Evolutionary conservation across 2,888 invertebrate genomes (phyloP).

Genomic region (Eristalinus aeneus): DNA sequence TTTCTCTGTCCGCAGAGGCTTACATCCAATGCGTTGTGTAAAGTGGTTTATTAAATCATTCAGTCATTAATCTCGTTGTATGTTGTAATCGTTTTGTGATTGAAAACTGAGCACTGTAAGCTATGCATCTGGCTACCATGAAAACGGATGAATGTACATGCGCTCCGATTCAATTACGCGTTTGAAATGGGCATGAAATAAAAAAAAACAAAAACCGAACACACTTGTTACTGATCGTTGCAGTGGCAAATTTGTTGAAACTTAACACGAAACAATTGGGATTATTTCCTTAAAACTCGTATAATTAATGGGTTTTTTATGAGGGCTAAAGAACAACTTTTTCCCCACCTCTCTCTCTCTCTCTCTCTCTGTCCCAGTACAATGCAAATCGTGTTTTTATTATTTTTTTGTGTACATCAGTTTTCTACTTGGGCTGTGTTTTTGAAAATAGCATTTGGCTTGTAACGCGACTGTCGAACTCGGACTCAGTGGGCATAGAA

Average conservation of each 20-base stretch:
- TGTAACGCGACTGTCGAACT: too few relatives aligned
- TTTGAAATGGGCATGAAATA: background rate
- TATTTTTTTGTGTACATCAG: too few relatives aligned
- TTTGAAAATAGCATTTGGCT: too few relatives aligned
- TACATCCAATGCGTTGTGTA: background rate
- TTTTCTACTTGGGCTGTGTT: too few relatives aligned
- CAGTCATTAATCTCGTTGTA: background rate
- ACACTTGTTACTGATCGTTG: background rate
- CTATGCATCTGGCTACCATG: background rate
- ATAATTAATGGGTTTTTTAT: background rate
- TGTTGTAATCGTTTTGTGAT: background rate
- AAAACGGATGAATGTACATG: background rate
- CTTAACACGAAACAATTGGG: background rate
- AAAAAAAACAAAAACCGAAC: background rate
- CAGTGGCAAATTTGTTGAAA: background rate
- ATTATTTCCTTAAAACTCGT: background rate
- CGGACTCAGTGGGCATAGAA: too few relatives aligned
- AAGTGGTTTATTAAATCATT: background rate
- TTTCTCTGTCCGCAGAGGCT: background rate
- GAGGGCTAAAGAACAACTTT: background rate
- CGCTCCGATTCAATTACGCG: background rate
- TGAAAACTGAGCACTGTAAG: background rate
- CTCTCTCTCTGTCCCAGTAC: too few relatives aligned
- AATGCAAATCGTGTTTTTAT: too few relatives aligned
- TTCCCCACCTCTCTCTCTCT: background rate